phyloP scores from a whole-genome alignment of 1,140 invertebrate species.

The Monomorium pharaonis region DNA sequence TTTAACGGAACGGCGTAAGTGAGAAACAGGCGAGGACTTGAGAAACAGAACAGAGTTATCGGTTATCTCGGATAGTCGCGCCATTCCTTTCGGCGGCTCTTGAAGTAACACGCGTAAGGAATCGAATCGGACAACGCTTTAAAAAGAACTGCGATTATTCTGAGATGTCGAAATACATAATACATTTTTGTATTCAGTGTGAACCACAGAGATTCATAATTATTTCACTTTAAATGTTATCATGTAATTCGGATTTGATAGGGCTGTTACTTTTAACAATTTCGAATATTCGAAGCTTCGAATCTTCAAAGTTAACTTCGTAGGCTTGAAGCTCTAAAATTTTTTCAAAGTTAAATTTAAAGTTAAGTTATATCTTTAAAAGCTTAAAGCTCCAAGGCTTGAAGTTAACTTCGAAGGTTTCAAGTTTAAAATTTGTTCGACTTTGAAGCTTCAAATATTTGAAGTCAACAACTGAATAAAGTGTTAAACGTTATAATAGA shows the following conservation, averaged over 20 bases:
- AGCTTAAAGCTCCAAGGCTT: too few species aligned
- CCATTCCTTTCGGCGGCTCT: background rate
- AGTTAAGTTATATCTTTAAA: too few species aligned
- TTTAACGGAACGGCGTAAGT: slow-evolving; percentile 3
- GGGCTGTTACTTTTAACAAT: too few species aligned
- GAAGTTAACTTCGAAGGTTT: too few species aligned
- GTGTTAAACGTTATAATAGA: too few species aligned
- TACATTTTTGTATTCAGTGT: background rate
- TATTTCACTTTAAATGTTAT: background rate
- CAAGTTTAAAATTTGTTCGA: too few species aligned
- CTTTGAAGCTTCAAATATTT: too few species aligned
- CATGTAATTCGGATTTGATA: background rate
- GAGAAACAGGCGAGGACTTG: background rate
- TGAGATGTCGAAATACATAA: background rate
- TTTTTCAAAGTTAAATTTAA: too few species aligned
- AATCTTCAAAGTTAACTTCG: too few species aligned
- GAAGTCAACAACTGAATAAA: too few species aligned
- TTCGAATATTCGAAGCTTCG: too few species aligned
- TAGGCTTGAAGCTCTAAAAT: too few species aligned
- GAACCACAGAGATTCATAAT: background rate
- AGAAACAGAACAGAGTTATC: background rate
- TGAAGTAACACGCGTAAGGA: background rate
- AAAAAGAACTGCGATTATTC: background rate
- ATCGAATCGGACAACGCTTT: background rate
- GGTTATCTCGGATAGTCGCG: background rate